Conservation (phyloP, 1,140 invertebrate genomes). For the Solenopsis fugax region DNA sequence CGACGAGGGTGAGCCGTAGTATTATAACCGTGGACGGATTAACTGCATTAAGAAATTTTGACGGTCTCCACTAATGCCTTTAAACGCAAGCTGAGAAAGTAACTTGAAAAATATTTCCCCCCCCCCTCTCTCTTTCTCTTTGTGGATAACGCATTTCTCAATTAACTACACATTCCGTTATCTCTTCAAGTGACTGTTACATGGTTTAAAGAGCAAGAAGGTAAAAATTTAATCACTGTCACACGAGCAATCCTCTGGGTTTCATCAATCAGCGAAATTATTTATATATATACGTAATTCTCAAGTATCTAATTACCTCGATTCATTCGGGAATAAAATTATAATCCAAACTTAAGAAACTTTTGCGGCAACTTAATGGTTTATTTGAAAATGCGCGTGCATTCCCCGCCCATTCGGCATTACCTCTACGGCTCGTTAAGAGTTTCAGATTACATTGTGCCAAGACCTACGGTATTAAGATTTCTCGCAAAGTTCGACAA, state of each 20-base stretch:
- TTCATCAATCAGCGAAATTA: constrained; percentile 3
- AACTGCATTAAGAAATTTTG: constrained; percentile 52
- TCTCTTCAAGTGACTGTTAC: not conserved
- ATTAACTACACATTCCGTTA: constrained; percentile 14
- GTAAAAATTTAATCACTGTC: constrained; percentile 2
- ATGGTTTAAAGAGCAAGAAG: not conserved
- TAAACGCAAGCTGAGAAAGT: constrained; percentile 27
- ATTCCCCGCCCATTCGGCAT: not conserved
- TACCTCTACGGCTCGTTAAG: constrained; percentile 48
- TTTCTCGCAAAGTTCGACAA: constrained; percentile 49
- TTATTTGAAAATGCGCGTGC: constrained; percentile 40
- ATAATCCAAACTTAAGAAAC: constrained; percentile 39
- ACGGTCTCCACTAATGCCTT: constrained; percentile 11
- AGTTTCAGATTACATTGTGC: constrained; percentile 59
- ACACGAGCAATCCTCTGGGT: not conserved
- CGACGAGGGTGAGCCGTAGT: constrained; percentile 9
- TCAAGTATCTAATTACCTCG: constrained; percentile 14
- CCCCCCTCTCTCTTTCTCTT: not conserved
- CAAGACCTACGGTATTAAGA: constrained; percentile 30
- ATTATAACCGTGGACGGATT: constrained; percentile 49
- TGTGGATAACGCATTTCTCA: not conserved
- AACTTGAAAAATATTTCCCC: constrained; percentile 3
- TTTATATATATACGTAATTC: not conserved
- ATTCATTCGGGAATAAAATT: constrained; percentile 36
- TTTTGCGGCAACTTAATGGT: constrained; percentile 24